phyloP scores from a whole-genome alignment of 2,797 vertebrate species.

The Huso huso region DNA sequence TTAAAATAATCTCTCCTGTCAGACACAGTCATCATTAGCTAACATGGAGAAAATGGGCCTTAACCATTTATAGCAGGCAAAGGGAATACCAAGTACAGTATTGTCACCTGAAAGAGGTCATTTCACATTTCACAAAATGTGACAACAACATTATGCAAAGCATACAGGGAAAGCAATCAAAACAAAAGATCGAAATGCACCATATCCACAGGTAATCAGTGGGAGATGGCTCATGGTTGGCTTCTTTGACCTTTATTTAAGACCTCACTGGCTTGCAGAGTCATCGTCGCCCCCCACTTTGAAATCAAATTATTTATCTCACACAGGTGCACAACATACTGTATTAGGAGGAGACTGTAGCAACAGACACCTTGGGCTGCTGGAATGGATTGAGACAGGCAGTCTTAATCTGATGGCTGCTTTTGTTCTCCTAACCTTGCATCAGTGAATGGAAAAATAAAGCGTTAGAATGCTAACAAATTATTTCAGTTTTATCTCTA shows the following conservation, averaged over 20 bases:
- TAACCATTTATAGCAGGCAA: neutral
- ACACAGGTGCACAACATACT: too few relatives aligned
- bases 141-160: too few relatives aligned
- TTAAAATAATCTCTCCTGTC: neutral
- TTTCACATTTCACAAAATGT: slow-evolving; percentile 3
- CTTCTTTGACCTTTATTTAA: neutral
- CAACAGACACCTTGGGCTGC: neutral
- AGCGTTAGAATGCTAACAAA: too few relatives aligned
- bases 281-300: too few relatives aligned
- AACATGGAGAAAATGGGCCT: neutral
- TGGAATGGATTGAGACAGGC: slow-evolving; percentile 22
- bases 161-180: neutral
- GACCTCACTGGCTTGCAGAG: neutral
- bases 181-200: neutral
- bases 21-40: neutral
- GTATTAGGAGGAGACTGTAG: neutral
- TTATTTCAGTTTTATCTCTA: too few relatives aligned
- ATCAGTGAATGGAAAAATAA: slow-evolving; percentile 36
- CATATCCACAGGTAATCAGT: neutral
- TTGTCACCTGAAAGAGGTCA: slow-evolving; percentile 5
- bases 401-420: slow-evolving; percentile 40
- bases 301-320: too few relatives aligned
- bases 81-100: neutral
- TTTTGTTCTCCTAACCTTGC: slow-evolving; percentile 32
- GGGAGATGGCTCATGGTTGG: neutral